A percentile compares a stretch with the other conserved stretches of the same genome.
Evolutionary conservation across 2,888 invertebrate genomes (phyloP).

Genomic region (Hypsopygia costalis): DNA sequence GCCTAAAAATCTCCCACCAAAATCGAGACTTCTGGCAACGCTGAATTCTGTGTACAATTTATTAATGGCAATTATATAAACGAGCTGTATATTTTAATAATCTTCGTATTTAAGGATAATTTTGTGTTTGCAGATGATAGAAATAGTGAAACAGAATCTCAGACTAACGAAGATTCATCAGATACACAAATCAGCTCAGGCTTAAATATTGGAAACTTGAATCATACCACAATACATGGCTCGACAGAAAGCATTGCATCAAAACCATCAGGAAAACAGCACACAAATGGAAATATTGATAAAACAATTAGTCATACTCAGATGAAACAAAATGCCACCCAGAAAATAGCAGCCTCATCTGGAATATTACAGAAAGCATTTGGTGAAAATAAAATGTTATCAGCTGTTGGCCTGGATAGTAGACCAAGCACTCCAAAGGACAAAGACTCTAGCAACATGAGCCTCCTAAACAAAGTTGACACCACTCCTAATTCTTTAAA

Average conservation of each 20-base stretch:
- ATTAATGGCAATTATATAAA: no score
- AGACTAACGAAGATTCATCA: slow-evolving; percentile 88
- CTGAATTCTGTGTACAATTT: no score
- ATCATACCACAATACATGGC: slow-evolving; percentile 75
- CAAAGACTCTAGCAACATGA: slow-evolving; percentile 53
- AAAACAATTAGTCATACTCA: slow-evolving; percentile 57
- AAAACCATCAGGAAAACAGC: slow-evolving; percentile 73
- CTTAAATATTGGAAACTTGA: slow-evolving; percentile 62
- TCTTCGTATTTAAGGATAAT: background rate
- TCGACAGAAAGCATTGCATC: slow-evolving; percentile 71
- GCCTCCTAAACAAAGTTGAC: slow-evolving; percentile 55
- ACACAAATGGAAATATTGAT: slow-evolving; percentile 68
- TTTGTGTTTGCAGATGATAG: slow-evolving; percentile 82
- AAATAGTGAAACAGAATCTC: slow-evolving; percentile 93
- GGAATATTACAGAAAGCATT: slow-evolving; percentile 66
- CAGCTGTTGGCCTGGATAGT: slow-evolving; percentile 63
- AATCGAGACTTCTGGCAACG: no score
- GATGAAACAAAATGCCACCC: slow-evolving; percentile 61
- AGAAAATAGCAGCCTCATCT: slow-evolving; percentile 61
- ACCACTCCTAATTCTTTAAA: slow-evolving; percentile 67
- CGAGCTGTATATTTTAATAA: no score
- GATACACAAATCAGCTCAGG: slow-evolving; percentile 82
- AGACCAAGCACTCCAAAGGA: slow-evolving; percentile 74
- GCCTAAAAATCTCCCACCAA: no score
- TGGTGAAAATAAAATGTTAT: slow-evolving; percentile 62